A percentile compares a stretch with the other conserved stretches of the same genome.
These are phyloP conservation scores for Strix aluco DNA, from an alignment of 2,113 vertebrate genomes.

Conservation along the genomic window DNA sequence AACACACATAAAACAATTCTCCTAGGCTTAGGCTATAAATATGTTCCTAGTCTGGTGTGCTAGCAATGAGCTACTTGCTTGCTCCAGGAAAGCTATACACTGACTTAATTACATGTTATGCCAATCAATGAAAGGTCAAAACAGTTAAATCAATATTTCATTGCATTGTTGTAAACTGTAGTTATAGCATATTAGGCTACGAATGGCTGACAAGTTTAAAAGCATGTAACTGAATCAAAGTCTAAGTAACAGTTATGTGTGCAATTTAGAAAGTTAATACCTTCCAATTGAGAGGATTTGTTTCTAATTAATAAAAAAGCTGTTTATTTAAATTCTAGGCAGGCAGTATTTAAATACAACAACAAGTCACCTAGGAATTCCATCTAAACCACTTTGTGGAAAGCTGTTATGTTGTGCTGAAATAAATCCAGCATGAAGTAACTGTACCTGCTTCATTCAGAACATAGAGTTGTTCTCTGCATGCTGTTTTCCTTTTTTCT, in stretches of 20 bases:
- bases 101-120: conserved; percentile 38
- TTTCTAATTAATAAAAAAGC: conserved; percentile 62
- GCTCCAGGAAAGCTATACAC: neutral
- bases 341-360: conserved; percentile 46
- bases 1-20: neutral
- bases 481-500: neutral
- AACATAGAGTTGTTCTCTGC: neutral
- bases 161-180: conserved; percentile 29
- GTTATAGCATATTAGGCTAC: conserved; percentile 3
- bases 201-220: conserved; percentile 44
- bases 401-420: conserved; percentile 7
- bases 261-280: conserved; percentile 36
- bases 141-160: conserved; percentile 54
- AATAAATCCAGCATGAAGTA: conserved; percentile 19
- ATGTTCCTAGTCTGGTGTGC: neutral
- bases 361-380: conserved; percentile 53
- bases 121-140: conserved; percentile 29
- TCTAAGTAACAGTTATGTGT: neutral
- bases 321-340: conserved; percentile 58
- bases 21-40: neutral
- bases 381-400: conserved; percentile 14
- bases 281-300: conserved; percentile 51
- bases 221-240: conserved; percentile 39
- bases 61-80: neutral
- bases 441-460: neutral